Conservation (phyloP, 2,888 invertebrate species). For the Tromatobia lineatoria region DNA sequence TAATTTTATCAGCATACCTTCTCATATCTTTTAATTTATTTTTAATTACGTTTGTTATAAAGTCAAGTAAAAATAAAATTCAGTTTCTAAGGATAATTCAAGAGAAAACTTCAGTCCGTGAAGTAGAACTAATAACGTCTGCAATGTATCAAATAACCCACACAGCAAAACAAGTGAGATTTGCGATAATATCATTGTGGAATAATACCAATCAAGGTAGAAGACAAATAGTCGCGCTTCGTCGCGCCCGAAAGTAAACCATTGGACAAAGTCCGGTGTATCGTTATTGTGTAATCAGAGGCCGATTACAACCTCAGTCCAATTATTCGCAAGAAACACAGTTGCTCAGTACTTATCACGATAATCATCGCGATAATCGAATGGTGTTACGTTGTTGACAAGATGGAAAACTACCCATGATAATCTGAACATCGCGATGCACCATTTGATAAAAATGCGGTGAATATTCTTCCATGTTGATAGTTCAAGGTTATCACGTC, state of each 20-base stretch:
- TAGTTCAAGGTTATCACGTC: neutral
- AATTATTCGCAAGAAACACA: neutral
- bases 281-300: neutral
- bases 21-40: no score
- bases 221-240: neutral
- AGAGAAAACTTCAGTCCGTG: no score
- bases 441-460: neutral
- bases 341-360: neutral
- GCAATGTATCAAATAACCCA: neutral
- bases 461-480: neutral
- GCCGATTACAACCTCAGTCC: neutral
- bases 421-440: neutral
- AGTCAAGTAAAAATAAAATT: no score
- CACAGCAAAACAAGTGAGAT: neutral
- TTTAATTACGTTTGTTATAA: neutral
- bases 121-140: neutral
- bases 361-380: neutral
- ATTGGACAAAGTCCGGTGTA: neutral
- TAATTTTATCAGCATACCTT: no score
- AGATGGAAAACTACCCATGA: neutral
- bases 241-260: neutral
- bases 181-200: neutral
- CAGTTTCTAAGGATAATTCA: neutral
- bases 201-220: neutral
- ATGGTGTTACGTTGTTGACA: neutral